Base-by-base conservation (phyloP, 2,113 vertebrate species). In the Triplophysa tibetana region DNA sequence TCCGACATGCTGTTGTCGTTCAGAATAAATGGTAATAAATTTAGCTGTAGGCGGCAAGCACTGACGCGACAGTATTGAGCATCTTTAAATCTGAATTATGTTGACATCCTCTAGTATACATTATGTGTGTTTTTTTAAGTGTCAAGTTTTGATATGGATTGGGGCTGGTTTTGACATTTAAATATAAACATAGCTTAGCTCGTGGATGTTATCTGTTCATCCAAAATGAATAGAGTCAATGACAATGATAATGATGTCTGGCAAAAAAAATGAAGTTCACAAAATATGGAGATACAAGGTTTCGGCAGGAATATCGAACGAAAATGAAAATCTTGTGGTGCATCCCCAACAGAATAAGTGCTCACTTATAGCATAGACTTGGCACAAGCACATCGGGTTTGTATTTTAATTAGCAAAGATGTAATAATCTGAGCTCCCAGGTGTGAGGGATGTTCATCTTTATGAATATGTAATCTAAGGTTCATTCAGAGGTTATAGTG, bases 401-500 rank as follows among this genome's bases (percentile, higher is more conserved):
- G 14, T 48, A 41, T 48, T 75, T 26, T 62, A 62, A 62, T 75
- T 75, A 75, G 26, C 48, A 24, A 23, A 43, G 23, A 78, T 65
- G 21, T 74, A 29, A 74, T 58, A 78, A 77, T 14, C 61, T 8
- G 24, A 24, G 9, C 29, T 24, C 12, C 54, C 70, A 33, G 33
- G 62, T 45, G 56, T 33, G 50, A 64, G 56, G 21, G 19, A 73
- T 82, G 68, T 56, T 65, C 77, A 68, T 38, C 33, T 38, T 1
- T 61, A 74, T 11, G 10, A 84, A 54, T 24, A 38, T 21, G 63
- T 23, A 81, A 78, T 78, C 70, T 52, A 8, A 38, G 58, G 61
- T 79, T 81, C 70, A 82, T n/a, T 75, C 33, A n/a, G 60, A 52
- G 66, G 77, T 76, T 70, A 75, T n/a, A 45, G 29, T 77, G 17